Evolutionary conservation across 1,140 invertebrate genomes (phyloP), one percentile per base, ranked within the genome.

Genomic region (Drosophila pseudoananassae): DNA sequence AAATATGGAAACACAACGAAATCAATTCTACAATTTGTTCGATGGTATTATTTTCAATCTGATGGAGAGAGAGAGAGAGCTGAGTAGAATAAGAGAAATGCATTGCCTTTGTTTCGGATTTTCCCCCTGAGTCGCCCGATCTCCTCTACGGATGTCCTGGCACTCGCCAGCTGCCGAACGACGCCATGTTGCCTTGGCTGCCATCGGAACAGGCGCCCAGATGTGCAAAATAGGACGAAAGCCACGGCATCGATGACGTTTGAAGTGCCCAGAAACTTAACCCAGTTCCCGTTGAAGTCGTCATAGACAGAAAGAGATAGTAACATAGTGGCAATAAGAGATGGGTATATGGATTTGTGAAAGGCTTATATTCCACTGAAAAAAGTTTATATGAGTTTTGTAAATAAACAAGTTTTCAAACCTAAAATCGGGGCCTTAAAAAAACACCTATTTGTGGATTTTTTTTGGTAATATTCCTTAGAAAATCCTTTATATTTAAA

Each of bases 11-110:
- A 23, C 15, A 56, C 56, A 82, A 60, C 43, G 50, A 69, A 82
- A 69, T 72, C 51, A 82, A 73, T 82, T 82, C 60, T 49, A 57
- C 61, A 77, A 82, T 81, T 82, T 82, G 54, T 68, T 36, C 53
- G 51, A 77, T 53, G 72, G 66, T 60, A 82, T 74, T 74, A 78
- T 83, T 78, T 36, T 82, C 63, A 83, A 78, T 78, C 71, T 56
- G 29, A 56, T 25, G 17, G n/a, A 38, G 53, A 36, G 33, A 33
- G 31, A 12, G 31, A 36, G 33, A 12, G 4, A n/a, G 10, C 20
- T 20, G 0, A 20, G 2, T 20, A 63, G 29, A 54, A 29, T 31
- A 36, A 23, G 15, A 8, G 38, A 17, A 10, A 9, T 45, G 10
- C 43, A 20, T 46, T 20, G 17, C 43, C 43, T 46, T 46, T 14